Conservation (phyloP, 2,797 vertebrate genomes). For the Oreochromis mossambicus region DNA sequence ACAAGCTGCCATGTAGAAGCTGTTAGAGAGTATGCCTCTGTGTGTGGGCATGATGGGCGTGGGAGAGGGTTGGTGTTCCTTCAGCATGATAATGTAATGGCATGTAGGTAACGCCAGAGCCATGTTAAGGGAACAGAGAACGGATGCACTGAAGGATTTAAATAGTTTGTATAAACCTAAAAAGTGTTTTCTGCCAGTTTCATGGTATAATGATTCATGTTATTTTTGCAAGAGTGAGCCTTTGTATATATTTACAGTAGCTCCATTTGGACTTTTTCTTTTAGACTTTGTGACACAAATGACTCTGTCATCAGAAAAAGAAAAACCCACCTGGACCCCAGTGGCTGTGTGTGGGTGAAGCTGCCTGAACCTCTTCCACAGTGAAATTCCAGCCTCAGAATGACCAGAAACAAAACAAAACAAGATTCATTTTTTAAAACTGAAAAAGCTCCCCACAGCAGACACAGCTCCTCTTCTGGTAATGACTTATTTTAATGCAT, state of each 20-base stretch:
- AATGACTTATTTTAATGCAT: neutral
- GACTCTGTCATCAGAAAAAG: neutral
- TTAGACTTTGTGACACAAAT: neutral
- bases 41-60: constrained; percentile 8
- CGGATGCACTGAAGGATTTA: neutral
- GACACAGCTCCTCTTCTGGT: neutral
- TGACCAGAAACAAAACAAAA: neutral
- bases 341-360: neutral
- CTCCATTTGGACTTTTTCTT: neutral
- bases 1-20: constrained; percentile 15
- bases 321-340: neutral
- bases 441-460: neutral
- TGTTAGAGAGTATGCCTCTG: neutral
- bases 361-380: neutral
- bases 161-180: neutral
- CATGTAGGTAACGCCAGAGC: neutral
- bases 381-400: neutral
- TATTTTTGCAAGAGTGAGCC: neutral
- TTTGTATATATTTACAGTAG: neutral
- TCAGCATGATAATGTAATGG: neutral
- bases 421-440: neutral
- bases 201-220: fast-evolving
- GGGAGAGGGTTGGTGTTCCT: neutral
- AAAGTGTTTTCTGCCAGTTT: neutral
- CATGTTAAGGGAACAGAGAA: neutral